Evolutionary conservation across 2,797 vertebrate genomes (phyloP), one percentile per base, ranked within the genome.

Genomic region (Syngnathus acus): DNA sequence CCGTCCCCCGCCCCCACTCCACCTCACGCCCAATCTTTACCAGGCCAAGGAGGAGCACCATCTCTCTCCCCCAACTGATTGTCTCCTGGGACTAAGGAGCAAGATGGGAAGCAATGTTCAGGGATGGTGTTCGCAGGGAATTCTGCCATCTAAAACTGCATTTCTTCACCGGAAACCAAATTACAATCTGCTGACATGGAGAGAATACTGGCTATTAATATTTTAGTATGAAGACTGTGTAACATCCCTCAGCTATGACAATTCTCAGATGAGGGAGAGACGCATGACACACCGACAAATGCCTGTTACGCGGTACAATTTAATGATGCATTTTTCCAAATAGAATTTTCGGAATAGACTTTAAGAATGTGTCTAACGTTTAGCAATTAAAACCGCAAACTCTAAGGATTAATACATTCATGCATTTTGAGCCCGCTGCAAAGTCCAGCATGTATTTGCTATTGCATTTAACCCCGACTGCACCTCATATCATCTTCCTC

Each of bases 21-120:
- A n/a, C 53, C 53, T 21, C 3, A 5, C 26, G 11, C 54, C 88
- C 87, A 84, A 84, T 90, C 89, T 90, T 90, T 87, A 91, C 89
- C 89, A 82, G 89, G 89, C 87, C 90, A 91, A 88, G 84, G 83
- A 91, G 88, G 87, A 88, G 82, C 85, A 80, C 85, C 83, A 77
- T 84, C 79, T 76, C 79, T 80, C 81, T 75, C 74, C 72, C 74
- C 78, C 69, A 73, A 69, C 59, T 60, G 76, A 65, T 17, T 3
- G 45, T 81, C 82, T 77, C 84, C 32, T 4, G 77, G 71, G 85
- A 83, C 47, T 13, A 62, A 65, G 71, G 67, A 75, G 74, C 69
- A 66, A 59, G 73, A 73, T 26, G 71, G 67, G 76, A 66, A 73
- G 77, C 73, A 78, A 73, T 70, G 74, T 57, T 37, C 21, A 72